Base-by-base conservation (phyloP, 2,888 invertebrate species). In the Miltochrista miniata region DNA sequence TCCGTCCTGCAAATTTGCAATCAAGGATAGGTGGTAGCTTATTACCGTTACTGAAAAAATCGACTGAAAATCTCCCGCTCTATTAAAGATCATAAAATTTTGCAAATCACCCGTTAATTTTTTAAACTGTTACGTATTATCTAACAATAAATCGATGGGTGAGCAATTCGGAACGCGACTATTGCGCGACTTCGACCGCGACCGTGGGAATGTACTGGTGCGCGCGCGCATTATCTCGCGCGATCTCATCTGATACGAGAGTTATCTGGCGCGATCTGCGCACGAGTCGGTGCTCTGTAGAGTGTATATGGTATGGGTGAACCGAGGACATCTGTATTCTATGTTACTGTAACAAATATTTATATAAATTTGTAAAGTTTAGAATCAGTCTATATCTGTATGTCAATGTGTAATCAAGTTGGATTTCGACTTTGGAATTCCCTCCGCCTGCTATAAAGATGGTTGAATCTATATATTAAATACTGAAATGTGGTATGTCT, bases 161-260 rank as follows among this genome's bases (percentile, higher is more conserved):
- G 61, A 65, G 64, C 74, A 62, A 68, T 71, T 67, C 61, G 56
- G 72, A 62, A 54, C 64, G 71, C 59, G 57, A 52, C 15, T 45
- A 40, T 36, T 42, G 42, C 39, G 45, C 44, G 45, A 43, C 36
- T 49, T 56, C 53, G 65, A 59, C 64, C 59, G 59, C 65, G 61
- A 65, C 59, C 78, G 78, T 79, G 79, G 79, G 79, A 79, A 80
- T 74, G 70, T 64, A 55, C 54, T 51, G 65, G 64, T 64, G 71
- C 65, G 68, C 65, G 67, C 61, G 63, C 67, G 63, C 61, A 51
- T 51, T 74, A 78, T 80, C 81, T 55, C 64, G 65, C 70, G 65
- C 77, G 63, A 84, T 83, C 82, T 74, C 72, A 82, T 78, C 81
- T 71, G 85, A 84, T 85, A 82, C 60, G 61, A 56, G 65, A 64